Evolutionary conservation across 2,888 invertebrate species (phyloP), one percentile per base, ranked within the genome.

Genomic region (Sphaeridia pumilis): DNA sequence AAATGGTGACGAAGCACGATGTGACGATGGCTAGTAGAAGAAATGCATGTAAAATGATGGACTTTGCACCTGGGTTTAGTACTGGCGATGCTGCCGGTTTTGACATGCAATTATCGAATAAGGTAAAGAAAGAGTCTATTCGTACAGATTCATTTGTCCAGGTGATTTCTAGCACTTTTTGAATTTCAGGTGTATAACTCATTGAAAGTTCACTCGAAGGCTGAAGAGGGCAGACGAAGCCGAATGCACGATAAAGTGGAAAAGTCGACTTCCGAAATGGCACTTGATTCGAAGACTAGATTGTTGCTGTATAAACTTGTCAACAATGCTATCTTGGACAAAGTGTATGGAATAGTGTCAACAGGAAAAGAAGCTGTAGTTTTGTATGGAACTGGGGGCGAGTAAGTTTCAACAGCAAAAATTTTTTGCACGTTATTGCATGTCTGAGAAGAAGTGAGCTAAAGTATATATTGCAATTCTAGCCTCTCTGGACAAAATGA

Each of bases 1-100:
- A 71, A 34, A 80, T 86, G 72, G 78, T 88, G 1, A 94, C 94
- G 0, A 97, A 97, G 70, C 95, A 97, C 68, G 94, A 97, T 70
- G 80, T 82, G 49, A 76, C 80, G 2, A 79, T 93, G 58, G 84
- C 80, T 68, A 86, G 84, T 1, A 77, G 88, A 31, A 80, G 84
- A 63, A 95, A 97, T 72, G 90, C 90, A 2, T 83, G 83, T 59
- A 79, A 81, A 59, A 81, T 93, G 2, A 83, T 95, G 81, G 84
- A 87, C 57, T 88, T 94, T 68, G 89, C 92, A 0, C 87, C 89
- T 0, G 87, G 87, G 60, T 84, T 94, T 65, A 79, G 83, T 58
- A 90, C 89, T 0, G 93, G 92, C 0, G 92, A 88, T 71, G 81
- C 79, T 46, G 87, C 84, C 1, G 83, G 84, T 38, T 88, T 88